A percentile compares a stretch with the other conserved stretches of the same genome.
Evolutionary conservation across 2,113 vertebrate genomes (phyloP).

Genomic region (Psettodes erumei): DNA sequence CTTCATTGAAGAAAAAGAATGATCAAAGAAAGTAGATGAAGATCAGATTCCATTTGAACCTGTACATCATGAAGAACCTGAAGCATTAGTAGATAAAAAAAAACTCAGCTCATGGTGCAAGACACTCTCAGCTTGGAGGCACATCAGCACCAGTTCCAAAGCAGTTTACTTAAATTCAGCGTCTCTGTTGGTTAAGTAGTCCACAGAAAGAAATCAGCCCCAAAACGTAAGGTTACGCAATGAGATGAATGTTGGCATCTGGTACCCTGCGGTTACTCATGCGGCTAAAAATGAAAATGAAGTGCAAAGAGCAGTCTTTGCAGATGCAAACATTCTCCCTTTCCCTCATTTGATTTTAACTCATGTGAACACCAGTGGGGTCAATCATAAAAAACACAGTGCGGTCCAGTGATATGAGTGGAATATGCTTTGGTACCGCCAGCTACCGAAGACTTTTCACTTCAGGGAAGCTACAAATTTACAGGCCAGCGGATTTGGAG

Average conservation of each 20-base stretch:
- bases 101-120: neutral
- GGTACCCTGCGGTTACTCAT: conserved; percentile 9
- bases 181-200: neutral
- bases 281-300: conserved; percentile 30
- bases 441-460: conserved; percentile 5
- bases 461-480: neutral
- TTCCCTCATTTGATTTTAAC: conserved; percentile 24
- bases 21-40: neutral
- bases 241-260: conserved; percentile 19
- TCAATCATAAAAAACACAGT: conserved; percentile 30
- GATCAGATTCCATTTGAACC: neutral
- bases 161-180: conserved; percentile 7
- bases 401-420: neutral
- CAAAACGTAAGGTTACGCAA: conserved; percentile 6
- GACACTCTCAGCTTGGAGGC: neutral
- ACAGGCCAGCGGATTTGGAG: neutral
- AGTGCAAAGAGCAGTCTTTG: neutral
- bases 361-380: neutral
- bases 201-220: conserved; percentile 2
- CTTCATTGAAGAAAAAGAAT: neutral
- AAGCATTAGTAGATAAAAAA: neutral
- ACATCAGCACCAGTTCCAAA: neutral
- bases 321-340: conserved; percentile 16
- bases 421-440: conserved; percentile 5
- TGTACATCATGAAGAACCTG: neutral